Percentiles rank a stretch among this genome's conserved stretches.
These are phyloP conservation scores for Myoxocephalus aenaeus DNA, from an alignment of 2,797 vertebrate genomes.

Conservation along the genomic window DNA sequence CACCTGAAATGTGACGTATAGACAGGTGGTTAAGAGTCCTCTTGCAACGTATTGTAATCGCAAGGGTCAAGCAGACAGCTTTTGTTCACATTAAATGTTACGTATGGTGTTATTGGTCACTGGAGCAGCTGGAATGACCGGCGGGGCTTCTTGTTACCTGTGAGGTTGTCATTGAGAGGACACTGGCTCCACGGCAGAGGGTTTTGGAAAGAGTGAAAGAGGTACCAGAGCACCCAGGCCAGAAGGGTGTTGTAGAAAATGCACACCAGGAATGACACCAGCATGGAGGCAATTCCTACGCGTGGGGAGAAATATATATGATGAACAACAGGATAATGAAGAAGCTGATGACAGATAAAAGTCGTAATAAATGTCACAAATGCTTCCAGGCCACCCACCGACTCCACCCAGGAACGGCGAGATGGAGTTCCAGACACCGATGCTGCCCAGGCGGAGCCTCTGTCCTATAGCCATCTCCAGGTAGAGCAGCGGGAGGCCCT, in stretches of 20 bases:
- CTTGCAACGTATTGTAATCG: not conserved
- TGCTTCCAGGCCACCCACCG: slow-evolving; percentile 74
- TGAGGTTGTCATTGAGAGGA: slow-evolving; percentile 82
- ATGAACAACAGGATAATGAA: not conserved
- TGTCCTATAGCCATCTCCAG: slow-evolving; percentile 92
- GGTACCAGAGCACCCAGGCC: slow-evolving; percentile 93
- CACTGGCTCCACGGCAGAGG: slow-evolving; percentile 92
- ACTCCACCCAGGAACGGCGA: slow-evolving; percentile 89
- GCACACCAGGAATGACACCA: slow-evolving; percentile 84
- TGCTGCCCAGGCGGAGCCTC: slow-evolving; percentile 86
- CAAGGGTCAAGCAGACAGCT: not conserved
- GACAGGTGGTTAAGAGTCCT: not conserved
- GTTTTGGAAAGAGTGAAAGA: slow-evolving; percentile 91
- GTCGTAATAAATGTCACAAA: not conserved
- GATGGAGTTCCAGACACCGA: slow-evolving; percentile 89
- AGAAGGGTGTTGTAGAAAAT: slow-evolving; percentile 92
- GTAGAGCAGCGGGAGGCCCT: slow-evolving; percentile 92
- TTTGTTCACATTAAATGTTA: not conserved
- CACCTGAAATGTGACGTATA: not conserved
- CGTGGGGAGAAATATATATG: not conserved
- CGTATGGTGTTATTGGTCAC: not conserved
- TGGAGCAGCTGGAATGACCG: not conserved
- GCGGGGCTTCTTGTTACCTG: slow-evolving; percentile 77
- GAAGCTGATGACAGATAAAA: no score
- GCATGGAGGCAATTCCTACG: slow-evolving; percentile 85